Conservation (phyloP, 2,113 vertebrate genomes). For the Hyla sarda region DNA sequence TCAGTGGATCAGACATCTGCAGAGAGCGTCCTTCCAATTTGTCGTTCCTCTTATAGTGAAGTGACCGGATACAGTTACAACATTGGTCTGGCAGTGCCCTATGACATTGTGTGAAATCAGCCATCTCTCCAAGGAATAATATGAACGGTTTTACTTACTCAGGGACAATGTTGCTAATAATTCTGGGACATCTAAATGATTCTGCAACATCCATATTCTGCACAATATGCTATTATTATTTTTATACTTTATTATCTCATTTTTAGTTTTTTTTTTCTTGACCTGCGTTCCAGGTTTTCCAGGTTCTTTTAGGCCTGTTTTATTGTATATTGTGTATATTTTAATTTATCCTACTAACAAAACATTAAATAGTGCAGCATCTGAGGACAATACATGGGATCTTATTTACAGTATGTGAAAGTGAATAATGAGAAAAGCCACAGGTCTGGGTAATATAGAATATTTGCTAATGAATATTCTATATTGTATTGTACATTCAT, state of each 20-base stretch:
- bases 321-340: conserved; percentile 11
- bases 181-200: background rate
- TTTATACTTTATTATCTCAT: too few relatives aligned
- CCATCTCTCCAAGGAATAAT: too few relatives aligned
- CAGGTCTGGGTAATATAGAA: background rate
- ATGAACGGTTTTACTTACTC: background rate
- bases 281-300: too few relatives aligned
- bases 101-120: conserved; percentile 71
- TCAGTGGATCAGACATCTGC: conserved; percentile 76
- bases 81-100: conserved; percentile 84
- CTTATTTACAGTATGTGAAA: background rate
- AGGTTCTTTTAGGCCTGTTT: background rate
- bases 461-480: background rate
- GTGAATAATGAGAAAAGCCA: background rate
- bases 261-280: too few relatives aligned
- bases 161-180: background rate
- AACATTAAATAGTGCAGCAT: background rate
- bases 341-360: background rate
- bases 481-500: background rate
- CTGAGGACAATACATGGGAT: background rate
- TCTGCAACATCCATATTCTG: background rate
- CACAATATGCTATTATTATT: background rate
- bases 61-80: conserved; percentile 84
- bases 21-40: conserved; percentile 86
- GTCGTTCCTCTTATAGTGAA: conserved; percentile 80